Evolutionary conservation across 2,113 vertebrate genomes (phyloP).

Genomic region (Nesospiza acunhae): DNA sequence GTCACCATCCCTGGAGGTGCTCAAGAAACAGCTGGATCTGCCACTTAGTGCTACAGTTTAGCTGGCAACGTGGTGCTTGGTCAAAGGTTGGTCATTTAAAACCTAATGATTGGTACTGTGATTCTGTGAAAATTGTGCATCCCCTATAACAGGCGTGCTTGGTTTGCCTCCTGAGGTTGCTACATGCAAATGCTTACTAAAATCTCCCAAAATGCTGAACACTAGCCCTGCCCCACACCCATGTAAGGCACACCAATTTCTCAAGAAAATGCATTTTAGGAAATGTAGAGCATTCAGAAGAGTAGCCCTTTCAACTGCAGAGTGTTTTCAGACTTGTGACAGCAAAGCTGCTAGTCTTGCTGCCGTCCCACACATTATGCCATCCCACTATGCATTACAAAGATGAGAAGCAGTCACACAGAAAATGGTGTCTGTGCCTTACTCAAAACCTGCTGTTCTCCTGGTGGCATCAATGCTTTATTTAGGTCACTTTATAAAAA

Average conservation of each 20-base stretch:
- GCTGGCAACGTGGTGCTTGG: neutral
- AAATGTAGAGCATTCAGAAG: neutral
- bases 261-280: neutral
- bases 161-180: neutral
- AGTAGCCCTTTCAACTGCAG: neutral
- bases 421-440: neutral
- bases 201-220: neutral
- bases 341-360: neutral
- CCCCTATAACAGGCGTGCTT: neutral
- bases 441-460: slow-evolving; percentile 11
- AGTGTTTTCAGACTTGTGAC: neutral
- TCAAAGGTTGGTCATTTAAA: neutral
- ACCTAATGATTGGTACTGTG: neutral
- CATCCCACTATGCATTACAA: neutral
- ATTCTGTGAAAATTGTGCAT: too few species aligned
- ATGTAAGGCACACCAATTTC: neutral
- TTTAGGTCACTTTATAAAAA: slow-evolving; percentile 55
- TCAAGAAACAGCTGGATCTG: neutral
- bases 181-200: neutral
- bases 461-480: neutral
- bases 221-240: neutral
- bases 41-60: neutral
- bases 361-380: neutral
- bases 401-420: slow-evolving; percentile 1
- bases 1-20: neutral